These are phyloP conservation scores for Tribolium madens DNA, from an alignment of 1,140 invertebrate genomes.

Conservation along the genomic window DNA sequence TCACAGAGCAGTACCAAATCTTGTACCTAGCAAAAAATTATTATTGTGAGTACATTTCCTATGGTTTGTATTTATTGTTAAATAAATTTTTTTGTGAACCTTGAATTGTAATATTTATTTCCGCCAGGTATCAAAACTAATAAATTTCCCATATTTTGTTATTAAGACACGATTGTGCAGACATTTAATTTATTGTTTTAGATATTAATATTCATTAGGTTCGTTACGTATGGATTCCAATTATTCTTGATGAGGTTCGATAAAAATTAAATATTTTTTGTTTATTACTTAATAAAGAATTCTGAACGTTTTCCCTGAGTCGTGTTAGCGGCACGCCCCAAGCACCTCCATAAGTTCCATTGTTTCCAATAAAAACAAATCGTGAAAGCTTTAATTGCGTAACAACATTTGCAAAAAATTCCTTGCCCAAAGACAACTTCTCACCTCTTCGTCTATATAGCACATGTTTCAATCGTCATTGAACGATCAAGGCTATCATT, in stretches of 20 bases:
- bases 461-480: constrained; percentile 32
- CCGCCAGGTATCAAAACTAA: too few relatives aligned
- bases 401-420: constrained; percentile 18
- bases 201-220: not conserved
- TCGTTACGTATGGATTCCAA: not conserved
- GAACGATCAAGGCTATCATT: constrained; percentile 29
- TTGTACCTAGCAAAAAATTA: not conserved
- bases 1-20: not conserved
- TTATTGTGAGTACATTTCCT: not conserved
- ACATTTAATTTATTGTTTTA: not conserved
- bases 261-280: not conserved
- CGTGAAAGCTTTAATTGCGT: constrained; percentile 4
- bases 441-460: constrained; percentile 8
- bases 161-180: not conserved
- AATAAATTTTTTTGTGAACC: too few relatives aligned
- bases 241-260: not conserved
- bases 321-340: not conserved
- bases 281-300: not conserved
- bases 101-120: too few relatives aligned
- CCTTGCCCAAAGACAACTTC: constrained; percentile 29
- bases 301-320: not conserved
- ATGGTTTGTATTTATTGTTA: not conserved
- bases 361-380: constrained; percentile 7
- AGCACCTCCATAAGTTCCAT: not conserved
- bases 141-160: not conserved